These are phyloP conservation scores for Epicampocera succincta DNA, from an alignment of 2,888 invertebrate species.

Conservation along the genomic window DNA sequence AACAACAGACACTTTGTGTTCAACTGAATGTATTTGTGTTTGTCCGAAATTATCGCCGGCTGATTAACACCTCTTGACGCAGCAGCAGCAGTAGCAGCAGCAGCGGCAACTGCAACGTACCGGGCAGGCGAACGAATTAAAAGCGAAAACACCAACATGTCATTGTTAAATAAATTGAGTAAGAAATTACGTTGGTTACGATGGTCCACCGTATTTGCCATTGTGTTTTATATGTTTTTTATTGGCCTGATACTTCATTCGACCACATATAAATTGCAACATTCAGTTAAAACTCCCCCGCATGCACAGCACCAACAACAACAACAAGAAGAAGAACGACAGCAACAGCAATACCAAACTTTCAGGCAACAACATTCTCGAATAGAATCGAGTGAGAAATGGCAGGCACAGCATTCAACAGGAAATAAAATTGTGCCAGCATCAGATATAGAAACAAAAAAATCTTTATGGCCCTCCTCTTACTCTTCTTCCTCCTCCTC, in stretches of 20 bases:
- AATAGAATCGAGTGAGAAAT: constrained; percentile 48
- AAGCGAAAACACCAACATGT: constrained; percentile 73
- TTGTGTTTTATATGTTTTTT: constrained; percentile 83
- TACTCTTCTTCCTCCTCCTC: background rate
- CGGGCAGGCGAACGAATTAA: constrained; percentile 17
- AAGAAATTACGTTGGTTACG: constrained; percentile 80
- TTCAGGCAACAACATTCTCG: constrained; percentile 59
- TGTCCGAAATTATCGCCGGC: background rate
- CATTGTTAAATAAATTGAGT: constrained; percentile 79
- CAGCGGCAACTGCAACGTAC: constrained; percentile 27
- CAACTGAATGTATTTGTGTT: constrained; percentile 2
- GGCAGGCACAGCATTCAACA: constrained; percentile 60
- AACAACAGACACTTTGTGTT: background rate
- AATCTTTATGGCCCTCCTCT: constrained; percentile 3
- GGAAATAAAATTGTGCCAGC: constrained; percentile 70
- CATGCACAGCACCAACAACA: constrained; percentile 54
- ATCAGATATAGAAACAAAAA: constrained; percentile 50
- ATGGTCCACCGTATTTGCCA: constrained; percentile 84
- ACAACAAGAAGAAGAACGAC: no score
- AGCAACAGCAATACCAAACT: constrained; percentile 62
- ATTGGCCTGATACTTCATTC: constrained; percentile 83
- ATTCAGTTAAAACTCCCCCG: constrained; percentile 69
- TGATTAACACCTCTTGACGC: constrained; percentile 42
- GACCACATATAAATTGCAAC: constrained; percentile 79
- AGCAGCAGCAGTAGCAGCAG: constrained; percentile 14